Evolutionary conservation across 2,113 vertebrate species (phyloP).

Genomic region (Platanista minor): DNA sequence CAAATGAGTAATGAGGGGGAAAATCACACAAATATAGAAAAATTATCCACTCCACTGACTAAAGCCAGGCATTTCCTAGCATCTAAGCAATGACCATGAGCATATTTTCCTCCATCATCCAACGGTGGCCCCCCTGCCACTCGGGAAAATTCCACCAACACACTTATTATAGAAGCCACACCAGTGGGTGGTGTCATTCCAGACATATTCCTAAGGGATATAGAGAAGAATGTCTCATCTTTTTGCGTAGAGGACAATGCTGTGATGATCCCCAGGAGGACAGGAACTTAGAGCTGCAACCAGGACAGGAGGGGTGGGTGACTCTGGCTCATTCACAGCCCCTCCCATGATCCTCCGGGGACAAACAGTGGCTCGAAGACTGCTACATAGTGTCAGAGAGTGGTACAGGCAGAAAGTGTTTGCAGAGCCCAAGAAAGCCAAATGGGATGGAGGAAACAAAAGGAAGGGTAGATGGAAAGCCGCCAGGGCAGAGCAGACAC

Average conservation of each 20-base stretch:
- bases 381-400: background rate
- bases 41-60: background rate
- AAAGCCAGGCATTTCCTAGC: background rate
- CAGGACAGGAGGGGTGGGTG: background rate
- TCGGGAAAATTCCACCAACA: background rate
- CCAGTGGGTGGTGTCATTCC: background rate
- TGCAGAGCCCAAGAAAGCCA: background rate
- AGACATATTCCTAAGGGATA: background rate
- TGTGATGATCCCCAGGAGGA: background rate
- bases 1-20: background rate
- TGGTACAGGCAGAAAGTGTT: too few relatives aligned
- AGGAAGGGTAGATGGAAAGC: background rate
- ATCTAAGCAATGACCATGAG: background rate
- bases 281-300: background rate
- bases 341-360: background rate
- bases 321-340: background rate
- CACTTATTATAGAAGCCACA: background rate
- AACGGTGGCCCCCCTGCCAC: rapidly evolving
- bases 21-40: background rate
- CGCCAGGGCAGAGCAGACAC: rapidly evolving
- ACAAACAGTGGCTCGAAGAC: background rate
- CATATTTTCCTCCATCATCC: background rate
- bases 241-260: background rate
- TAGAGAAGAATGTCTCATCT: background rate
- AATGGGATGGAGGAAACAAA: background rate